These are phyloP conservation scores for Polypterus bichir DNA, from an alignment of 2,113 vertebrate genomes.

Conservation along the genomic window DNA sequence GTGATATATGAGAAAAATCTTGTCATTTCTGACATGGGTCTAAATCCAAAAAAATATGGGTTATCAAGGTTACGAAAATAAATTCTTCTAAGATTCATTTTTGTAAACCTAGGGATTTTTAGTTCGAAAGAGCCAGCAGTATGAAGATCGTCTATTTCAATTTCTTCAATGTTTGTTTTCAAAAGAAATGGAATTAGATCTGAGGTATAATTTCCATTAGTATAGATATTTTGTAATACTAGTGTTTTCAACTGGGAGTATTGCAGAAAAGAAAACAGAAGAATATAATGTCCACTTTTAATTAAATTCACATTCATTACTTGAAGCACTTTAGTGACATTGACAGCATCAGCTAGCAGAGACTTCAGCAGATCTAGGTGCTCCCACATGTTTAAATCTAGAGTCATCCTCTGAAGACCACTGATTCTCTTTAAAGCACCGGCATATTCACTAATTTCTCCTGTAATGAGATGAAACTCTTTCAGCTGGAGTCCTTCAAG, in stretches of 20 bases:
- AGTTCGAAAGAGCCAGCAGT: neutral
- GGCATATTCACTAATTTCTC: constrained; percentile 2
- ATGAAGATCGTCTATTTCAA: neutral
- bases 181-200: neutral
- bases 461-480: constrained; percentile 6
- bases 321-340: neutral
- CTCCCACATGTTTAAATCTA: constrained; percentile 7
- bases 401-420: constrained; percentile 1
- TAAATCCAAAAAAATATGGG: constrained; percentile 10
- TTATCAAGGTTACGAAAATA: neutral
- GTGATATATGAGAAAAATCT: neutral
- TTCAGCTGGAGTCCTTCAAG: constrained; percentile 5
- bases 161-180: neutral
- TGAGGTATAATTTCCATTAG: neutral
- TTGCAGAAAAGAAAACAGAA: constrained; percentile 1
- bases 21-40: constrained; percentile 1
- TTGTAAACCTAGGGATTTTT: neutral
- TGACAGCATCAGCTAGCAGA: constrained; percentile 2
- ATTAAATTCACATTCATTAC: constrained; percentile 3
- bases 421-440: neutral
- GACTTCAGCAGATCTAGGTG: constrained; percentile 2
- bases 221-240: neutral
- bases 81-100: constrained; percentile 2
- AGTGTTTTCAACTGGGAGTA: constrained; percentile 1
- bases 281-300: neutral